Evolutionary conservation across 2,113 vertebrate genomes (phyloP).

Genomic region (Piaya cayana): DNA sequence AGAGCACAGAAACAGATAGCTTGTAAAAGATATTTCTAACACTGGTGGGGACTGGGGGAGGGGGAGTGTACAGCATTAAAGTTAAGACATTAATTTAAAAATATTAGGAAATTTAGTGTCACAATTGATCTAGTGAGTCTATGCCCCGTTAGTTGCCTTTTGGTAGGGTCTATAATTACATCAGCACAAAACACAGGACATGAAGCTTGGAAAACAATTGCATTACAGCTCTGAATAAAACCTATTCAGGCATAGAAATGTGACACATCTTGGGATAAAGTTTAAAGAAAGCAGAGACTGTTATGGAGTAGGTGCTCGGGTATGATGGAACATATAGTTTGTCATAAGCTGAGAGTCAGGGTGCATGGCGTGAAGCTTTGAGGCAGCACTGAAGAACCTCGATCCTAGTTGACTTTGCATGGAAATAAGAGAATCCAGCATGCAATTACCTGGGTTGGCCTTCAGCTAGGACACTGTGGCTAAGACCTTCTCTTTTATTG

Average conservation of each 20-base stretch:
- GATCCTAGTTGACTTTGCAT: background rate
- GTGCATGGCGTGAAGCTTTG: background rate
- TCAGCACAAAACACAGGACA: background rate
- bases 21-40: background rate
- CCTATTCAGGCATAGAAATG: background rate
- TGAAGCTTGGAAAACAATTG: slow-evolving; percentile 29
- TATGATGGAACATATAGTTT: background rate
- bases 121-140: accelerated
- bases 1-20: background rate
- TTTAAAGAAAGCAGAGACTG: slow-evolving; percentile 13
- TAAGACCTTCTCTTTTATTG: background rate
- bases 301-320: background rate
- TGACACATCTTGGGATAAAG: background rate
- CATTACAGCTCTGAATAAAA: slow-evolving; percentile 3
- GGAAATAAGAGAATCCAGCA: background rate
- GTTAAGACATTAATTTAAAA: background rate
- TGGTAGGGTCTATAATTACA: slow-evolving; percentile 2
- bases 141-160: background rate
- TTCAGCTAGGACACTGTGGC: background rate
- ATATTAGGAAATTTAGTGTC: background rate
- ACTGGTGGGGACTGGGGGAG: background rate
- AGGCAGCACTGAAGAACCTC: background rate
- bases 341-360: background rate
- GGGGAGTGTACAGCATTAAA: too few species aligned
- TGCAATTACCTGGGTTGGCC: background rate